Percentiles rank a stretch among this genome's conserved stretches.
phyloP scores from a whole-genome alignment of 2,888 invertebrate species.

The Linyphia triangularis region DNA sequence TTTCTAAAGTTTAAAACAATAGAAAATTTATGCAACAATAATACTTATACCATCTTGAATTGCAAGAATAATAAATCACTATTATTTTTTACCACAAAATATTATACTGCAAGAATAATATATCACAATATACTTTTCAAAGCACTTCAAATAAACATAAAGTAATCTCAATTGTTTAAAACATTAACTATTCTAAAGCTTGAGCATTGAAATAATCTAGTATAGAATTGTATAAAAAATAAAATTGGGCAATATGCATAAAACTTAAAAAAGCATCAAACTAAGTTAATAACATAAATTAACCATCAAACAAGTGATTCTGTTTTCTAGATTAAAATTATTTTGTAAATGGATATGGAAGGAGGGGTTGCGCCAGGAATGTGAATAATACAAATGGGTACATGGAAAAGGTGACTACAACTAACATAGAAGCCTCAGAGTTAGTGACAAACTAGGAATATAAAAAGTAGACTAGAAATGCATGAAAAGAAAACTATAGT shows the following conservation, averaged over 20 bases:
- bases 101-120: background rate
- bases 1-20: too few relatives aligned
- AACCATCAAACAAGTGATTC: too few relatives aligned
- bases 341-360: too few relatives aligned
- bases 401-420: background rate
- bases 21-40: too few relatives aligned
- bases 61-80: too few relatives aligned
- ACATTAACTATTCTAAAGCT: background rate
- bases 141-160: background rate
- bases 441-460: background rate
- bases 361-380: background rate
- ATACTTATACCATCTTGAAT: too few relatives aligned
- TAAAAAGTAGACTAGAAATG: background rate
- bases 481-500: too few relatives aligned
- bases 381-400: background rate
- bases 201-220: conserved; percentile 40
- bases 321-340: background rate
- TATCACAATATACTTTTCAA: background rate
- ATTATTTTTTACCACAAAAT: too few relatives aligned
- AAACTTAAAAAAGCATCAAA: background rate
- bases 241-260: background rate
- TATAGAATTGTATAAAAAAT: background rate
- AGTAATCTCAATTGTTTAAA: background rate
- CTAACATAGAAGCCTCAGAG: background rate
- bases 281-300: background rate